Evolutionary conservation across 2,797 vertebrate genomes (phyloP).

Genomic region (Oryzias dopingdopingensis): DNA sequence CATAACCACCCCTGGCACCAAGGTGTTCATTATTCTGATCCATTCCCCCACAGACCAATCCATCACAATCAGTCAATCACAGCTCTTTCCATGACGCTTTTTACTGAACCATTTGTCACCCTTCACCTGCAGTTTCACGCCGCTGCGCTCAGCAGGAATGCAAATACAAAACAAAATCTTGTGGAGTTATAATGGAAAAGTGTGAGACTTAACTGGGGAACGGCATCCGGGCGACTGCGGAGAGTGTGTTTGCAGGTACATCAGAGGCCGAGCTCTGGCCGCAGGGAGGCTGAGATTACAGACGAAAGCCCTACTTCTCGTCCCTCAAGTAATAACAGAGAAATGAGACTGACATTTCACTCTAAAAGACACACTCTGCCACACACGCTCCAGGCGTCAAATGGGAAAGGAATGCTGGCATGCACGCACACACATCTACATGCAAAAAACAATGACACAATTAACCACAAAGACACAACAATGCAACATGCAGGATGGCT

Average conservation of each 20-base stretch:
- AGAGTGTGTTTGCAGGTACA: constrained; percentile 47
- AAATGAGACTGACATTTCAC: constrained; percentile 76
- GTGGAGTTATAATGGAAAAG: constrained; percentile 48
- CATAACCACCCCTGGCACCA: constrained; percentile 33
- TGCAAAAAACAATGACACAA: constrained; percentile 22
- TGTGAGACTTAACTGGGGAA: constrained; percentile 52
- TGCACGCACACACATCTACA: constrained; percentile 14
- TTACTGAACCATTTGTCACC: constrained; percentile 58
- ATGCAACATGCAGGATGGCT: too few species aligned
- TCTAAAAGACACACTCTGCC: constrained; percentile 42
- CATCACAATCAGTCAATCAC: constrained; percentile 71
- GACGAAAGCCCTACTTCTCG: constrained; percentile 60
- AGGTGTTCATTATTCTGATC: constrained; percentile 63
- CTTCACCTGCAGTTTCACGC: constrained; percentile 46
- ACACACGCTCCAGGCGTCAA: not conserved
- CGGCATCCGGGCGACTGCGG: constrained; percentile 36
- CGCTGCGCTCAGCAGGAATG: constrained; percentile 37
- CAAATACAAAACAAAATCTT: constrained; percentile 48
- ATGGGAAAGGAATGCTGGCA: too few species aligned
- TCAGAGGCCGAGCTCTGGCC: constrained; percentile 43
- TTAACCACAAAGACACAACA: constrained; percentile 4
- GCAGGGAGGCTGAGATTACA: constrained; percentile 67
- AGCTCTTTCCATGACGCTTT: constrained; percentile 56
- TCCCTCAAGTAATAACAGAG: constrained; percentile 76
- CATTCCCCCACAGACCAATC: constrained; percentile 44